Conservation (phyloP, 2,888 invertebrate genomes). For the Melitaea athalia region DNA sequence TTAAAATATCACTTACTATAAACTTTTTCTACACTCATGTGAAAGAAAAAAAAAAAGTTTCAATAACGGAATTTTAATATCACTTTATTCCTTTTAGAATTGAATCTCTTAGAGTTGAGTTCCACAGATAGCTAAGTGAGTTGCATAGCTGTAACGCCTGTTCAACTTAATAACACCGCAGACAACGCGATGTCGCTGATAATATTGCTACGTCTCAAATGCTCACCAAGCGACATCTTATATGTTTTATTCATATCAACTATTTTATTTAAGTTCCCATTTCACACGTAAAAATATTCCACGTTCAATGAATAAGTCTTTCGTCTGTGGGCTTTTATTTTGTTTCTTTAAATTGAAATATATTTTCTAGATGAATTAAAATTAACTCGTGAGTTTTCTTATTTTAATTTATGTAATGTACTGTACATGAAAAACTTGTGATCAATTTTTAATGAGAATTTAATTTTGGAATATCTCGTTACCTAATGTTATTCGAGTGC, state of each 20-base stretch:
- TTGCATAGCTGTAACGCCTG: conserved; percentile 26
- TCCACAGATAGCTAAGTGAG: conserved; percentile 21
- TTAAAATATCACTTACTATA: neutral
- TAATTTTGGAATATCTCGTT: no score
- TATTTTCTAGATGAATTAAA: no score
- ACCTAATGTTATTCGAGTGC: neutral
- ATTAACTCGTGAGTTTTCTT: no score
- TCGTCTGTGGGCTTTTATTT: neutral
- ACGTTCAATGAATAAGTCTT: conserved; percentile 7
- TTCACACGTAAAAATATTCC: conserved; percentile 9
- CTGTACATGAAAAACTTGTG: no score
- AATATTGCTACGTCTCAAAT: conserved; percentile 64
- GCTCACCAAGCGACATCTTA: conserved; percentile 46
- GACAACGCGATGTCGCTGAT: conserved; percentile 59
- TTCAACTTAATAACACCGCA: conserved; percentile 62
- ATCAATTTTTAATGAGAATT: no score
- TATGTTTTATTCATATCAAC: conserved; percentile 30
- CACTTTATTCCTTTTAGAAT: conserved; percentile 10
- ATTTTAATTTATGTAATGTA: no score
- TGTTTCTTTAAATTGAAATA: no score
- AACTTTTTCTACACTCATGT: neutral
- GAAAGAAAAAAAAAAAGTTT: neutral
- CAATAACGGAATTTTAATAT: neutral
- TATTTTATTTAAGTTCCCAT: conserved; percentile 19
- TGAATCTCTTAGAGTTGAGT: conserved; percentile 27